Conservation (phyloP, 2,113 vertebrate genomes). For the Mormyrus lacerda region DNA sequence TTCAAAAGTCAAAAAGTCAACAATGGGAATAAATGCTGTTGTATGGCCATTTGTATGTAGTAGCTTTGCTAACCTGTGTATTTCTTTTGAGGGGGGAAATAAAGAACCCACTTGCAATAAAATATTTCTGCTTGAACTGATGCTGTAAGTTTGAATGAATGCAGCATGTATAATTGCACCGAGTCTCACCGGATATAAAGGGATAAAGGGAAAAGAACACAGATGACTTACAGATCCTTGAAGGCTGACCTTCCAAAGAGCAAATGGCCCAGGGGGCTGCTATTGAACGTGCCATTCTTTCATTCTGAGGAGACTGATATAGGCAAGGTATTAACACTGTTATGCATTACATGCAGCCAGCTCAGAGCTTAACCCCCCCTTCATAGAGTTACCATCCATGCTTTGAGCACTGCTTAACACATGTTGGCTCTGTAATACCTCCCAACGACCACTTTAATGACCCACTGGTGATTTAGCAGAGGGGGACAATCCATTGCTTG, state of each 20-base stretch:
- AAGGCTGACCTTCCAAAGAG: not conserved
- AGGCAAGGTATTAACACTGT: not conserved
- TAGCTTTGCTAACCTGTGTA: constrained; percentile 74
- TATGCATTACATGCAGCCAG: not conserved
- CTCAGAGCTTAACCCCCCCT: not conserved
- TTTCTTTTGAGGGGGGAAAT: constrained; percentile 68
- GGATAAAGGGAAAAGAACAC: not conserved
- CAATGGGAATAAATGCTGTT: constrained; percentile 64
- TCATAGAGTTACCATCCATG: not conserved
- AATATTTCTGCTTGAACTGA: constrained; percentile 6
- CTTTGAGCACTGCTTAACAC: not conserved
- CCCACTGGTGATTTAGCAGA: not conserved
- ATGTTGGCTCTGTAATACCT: not conserved
- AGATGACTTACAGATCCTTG: not conserved
- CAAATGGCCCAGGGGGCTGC: not conserved
- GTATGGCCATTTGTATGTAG: constrained; percentile 78
- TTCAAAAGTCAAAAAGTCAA: constrained; percentile 48
- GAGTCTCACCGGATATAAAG: not conserved
- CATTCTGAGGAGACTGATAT: not conserved
- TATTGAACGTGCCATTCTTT: not conserved
- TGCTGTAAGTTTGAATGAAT: not conserved
- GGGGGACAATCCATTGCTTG: not conserved
- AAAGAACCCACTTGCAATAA: constrained; percentile 77
- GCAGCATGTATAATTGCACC: not conserved
- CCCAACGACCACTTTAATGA: not conserved